Evolutionary conservation across 2,888 invertebrate genomes (phyloP), one percentile per base, ranked within the genome.

Genomic region (Spatulosminthurus flaviceps): DNA sequence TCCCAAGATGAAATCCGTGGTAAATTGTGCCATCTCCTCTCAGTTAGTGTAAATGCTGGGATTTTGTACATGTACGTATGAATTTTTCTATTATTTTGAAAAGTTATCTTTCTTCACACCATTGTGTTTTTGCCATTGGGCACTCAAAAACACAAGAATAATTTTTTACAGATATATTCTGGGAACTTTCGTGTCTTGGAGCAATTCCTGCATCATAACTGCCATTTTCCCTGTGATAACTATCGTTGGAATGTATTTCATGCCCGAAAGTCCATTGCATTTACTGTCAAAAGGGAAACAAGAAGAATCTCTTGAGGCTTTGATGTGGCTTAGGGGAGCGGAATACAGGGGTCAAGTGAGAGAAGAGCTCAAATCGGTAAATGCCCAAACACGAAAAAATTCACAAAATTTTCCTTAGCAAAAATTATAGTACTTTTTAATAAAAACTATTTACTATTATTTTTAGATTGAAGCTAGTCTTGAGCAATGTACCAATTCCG

Each of bases 1-100:
- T 92, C 95, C 0, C 93, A 95, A 85, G 93, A 92, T 84, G 91
- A 92, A 28, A 92, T 95, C 84, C 90, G 97, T 79, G 97, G 97
- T 0, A 24, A 42, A 21, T 13, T 78, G 0, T 96, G 96, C 1
- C 93, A 94, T 70, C 94, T 92, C 86, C 95, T 95, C 11, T 42
- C 22, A 1, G 2, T 72, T 4, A 13, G 5, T 16, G 29, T 72
- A 9, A 34, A 13, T 21, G 26, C 29, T 7, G 72, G 72, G n/a
- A 43, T 72, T 19, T 24, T 72, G 9, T 43, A 43, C 24, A 24
- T 42, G 72, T 72, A 71, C 13, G 19, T 69, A 22, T 69, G 4
- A 69, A 69, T 24, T 64, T 24, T 11, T 19, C 19, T 9, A 71
- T 34, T 71, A 21, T 71, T 24, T 24, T 71, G 41, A 13, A 24